Evolutionary conservation across 23 tunicate species (phyloP).

Genomic region (Phallusia fumigata): DNA sequence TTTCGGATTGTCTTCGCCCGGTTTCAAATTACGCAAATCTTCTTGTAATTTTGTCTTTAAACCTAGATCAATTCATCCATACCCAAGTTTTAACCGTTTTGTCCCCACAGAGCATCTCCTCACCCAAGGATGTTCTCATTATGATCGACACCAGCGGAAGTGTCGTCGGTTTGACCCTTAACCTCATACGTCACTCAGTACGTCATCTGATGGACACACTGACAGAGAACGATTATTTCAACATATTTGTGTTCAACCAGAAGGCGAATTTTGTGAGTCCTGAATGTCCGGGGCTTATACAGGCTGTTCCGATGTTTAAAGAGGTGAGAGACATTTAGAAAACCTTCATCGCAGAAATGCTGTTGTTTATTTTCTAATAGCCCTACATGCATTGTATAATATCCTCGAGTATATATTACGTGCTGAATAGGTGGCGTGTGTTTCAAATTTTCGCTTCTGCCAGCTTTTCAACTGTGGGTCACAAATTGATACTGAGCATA

Average conservation of each 20-base stretch:
- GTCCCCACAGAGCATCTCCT: conserved; percentile 75
- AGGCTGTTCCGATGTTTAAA: conserved; percentile 58
- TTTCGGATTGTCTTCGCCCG: too few relatives aligned
- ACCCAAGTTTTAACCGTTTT: too few relatives aligned
- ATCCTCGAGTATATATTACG: too few relatives aligned
- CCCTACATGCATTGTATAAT: too few relatives aligned
- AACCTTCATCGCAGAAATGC: too few relatives aligned
- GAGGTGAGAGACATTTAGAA: conserved; percentile 52
- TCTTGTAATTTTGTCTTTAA: too few relatives aligned
- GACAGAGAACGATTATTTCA: conserved; percentile 66
- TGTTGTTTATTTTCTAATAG: background rate
- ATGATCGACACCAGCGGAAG: conserved; percentile 87
- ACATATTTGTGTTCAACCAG: conserved; percentile 68
- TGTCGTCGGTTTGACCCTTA: conserved; percentile 61
- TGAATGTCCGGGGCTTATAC: conserved; percentile 55
- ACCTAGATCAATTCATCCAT: too few relatives aligned
- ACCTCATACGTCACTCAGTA: conserved; percentile 41
- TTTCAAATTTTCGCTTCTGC: too few relatives aligned
- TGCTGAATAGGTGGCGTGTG: too few relatives aligned
- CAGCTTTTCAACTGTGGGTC: too few relatives aligned
- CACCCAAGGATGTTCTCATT: conserved; percentile 71
- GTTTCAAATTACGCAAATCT: too few relatives aligned
- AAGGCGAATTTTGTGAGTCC: conserved; percentile 38
- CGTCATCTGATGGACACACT: conserved; percentile 57
- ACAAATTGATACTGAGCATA: too few relatives aligned